phyloP scores from a whole-genome alignment of 1,140 invertebrate species.

The Drosophila novamexicana region DNA sequence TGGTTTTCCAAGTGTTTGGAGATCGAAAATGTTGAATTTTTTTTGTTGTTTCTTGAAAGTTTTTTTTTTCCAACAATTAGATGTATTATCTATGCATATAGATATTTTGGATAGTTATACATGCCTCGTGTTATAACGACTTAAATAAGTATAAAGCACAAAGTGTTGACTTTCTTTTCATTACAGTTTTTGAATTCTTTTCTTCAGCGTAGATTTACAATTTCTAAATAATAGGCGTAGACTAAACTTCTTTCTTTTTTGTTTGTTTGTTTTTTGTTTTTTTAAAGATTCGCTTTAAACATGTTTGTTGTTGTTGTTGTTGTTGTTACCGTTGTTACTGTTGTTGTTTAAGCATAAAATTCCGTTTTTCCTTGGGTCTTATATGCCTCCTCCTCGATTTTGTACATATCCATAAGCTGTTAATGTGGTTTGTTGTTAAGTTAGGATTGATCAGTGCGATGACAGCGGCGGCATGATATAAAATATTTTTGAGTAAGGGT shows the following conservation, averaged over 20 bases:
- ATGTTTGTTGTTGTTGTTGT: conserved; percentile 1
- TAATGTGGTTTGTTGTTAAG: conserved; percentile 42
- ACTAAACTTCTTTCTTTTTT: conserved; percentile 12
- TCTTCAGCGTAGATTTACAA: conserved; percentile 15
- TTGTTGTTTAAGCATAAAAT: conserved; percentile 91
- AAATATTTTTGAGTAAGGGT: conserved; percentile 24
- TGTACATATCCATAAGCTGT: conserved; percentile 97
- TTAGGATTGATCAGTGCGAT: conserved; percentile 28
- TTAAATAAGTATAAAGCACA: conserved; percentile 81
- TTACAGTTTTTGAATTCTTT: conserved; percentile 31
- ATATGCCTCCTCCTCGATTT: conserved; percentile 96
- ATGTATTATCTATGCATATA: conserved; percentile 17
- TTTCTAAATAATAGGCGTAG: conserved; percentile 18
- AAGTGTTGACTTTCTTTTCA: conserved; percentile 72
- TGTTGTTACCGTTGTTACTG: conserved; percentile 22
- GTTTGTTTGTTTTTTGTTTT: not conserved
- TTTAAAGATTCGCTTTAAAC: conserved; percentile 13
- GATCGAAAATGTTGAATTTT: conserved; percentile 8
- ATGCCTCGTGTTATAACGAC: conserved; percentile 36
- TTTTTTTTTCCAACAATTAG: conserved; percentile 11
- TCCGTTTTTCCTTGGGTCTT: conserved; percentile 95
- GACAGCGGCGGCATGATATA: conserved; percentile 52
- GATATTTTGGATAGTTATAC: conserved; percentile 4
- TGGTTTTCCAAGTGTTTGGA: conserved; percentile 17
- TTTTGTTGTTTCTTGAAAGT: not conserved